Conservation (phyloP, 2,888 invertebrate genomes). For the Agrotis clavis region DNA sequence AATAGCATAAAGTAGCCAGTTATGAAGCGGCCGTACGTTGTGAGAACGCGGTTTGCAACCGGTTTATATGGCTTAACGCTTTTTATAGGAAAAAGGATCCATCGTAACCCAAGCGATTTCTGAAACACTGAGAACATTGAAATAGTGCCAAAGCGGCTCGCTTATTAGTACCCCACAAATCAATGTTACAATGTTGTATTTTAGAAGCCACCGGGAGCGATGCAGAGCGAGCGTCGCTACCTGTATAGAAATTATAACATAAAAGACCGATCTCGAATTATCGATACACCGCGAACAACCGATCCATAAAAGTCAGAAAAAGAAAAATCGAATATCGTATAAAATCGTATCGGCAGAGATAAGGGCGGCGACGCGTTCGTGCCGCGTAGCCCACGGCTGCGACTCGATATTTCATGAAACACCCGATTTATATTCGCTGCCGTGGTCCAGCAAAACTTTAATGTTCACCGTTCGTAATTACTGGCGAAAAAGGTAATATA, state of each 20-base stretch:
- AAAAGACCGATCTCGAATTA: conserved; percentile 86
- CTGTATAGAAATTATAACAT: conserved; percentile 80
- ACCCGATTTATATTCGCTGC: conserved; percentile 89
- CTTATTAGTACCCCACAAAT: conserved; percentile 61
- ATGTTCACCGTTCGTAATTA: conserved; percentile 88
- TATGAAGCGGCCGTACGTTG: conserved; percentile 84
- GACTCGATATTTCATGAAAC: conserved; percentile 89
- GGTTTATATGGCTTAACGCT: conserved; percentile 83
- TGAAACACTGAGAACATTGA: conserved; percentile 69
- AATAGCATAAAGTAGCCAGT: conserved; percentile 89
- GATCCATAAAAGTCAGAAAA: conserved; percentile 89
- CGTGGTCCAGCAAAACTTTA: conserved; percentile 84
- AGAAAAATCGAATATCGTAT: conserved; percentile 88
- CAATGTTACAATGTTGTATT: conserved; percentile 58
- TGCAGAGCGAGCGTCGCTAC: conserved; percentile 64
- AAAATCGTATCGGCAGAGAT: conserved; percentile 88
- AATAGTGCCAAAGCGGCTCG: conserved; percentile 59
- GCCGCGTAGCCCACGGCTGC: conserved; percentile 88
- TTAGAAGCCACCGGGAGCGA: conserved; percentile 66
- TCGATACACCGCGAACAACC: conserved; percentile 88
- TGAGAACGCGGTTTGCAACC: conserved; percentile 82
- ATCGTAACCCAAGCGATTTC: conserved; percentile 76
- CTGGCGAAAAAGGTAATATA: conserved; percentile 79
- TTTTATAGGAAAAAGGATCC: conserved; percentile 83
- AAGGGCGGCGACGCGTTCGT: conserved; percentile 85